phyloP scores from a whole-genome alignment of 2,113 vertebrate genomes.

The Corvus cornix region DNA sequence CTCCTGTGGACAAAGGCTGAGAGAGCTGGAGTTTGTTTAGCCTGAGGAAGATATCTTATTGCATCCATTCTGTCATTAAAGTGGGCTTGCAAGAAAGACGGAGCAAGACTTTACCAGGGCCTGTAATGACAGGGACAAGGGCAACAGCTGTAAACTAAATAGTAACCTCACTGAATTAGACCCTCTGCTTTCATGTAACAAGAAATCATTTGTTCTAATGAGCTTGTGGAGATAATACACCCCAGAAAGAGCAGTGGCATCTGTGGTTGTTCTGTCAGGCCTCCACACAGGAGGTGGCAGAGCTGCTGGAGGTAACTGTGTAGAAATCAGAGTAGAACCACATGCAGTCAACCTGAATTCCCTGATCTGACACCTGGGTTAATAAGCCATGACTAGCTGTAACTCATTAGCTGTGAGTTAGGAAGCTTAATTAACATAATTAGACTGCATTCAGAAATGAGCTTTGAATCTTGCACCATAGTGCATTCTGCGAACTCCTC shows the following conservation, averaged over 20 bases:
- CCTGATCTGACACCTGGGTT: not conserved
- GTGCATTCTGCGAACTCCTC: not conserved
- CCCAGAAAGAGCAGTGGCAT: not conserved
- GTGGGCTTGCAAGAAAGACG: not conserved
- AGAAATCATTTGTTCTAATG: not conserved
- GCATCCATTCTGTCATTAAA: not conserved
- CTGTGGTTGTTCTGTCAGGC: not conserved
- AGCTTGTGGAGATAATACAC: not conserved
- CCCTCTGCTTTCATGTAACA: not conserved
- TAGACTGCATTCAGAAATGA: not conserved
- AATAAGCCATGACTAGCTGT: not conserved
- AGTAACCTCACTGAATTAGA: not conserved
- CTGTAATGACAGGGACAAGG: not conserved
- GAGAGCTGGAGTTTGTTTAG: not conserved
- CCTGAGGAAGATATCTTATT: not conserved
- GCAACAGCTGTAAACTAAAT: not conserved
- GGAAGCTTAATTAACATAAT: not conserved
- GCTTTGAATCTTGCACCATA: not conserved
- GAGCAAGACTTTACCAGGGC: not conserved
- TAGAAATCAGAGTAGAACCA: not conserved
- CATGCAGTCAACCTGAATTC: not conserved
- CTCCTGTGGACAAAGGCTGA: not conserved
- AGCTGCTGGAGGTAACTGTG: not conserved
- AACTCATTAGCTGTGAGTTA: not conserved
- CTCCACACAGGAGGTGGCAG: not conserved